Evolutionary conservation across 2,797 vertebrate genomes (phyloP).

Genomic region (Hippocampus kuda): DNA sequence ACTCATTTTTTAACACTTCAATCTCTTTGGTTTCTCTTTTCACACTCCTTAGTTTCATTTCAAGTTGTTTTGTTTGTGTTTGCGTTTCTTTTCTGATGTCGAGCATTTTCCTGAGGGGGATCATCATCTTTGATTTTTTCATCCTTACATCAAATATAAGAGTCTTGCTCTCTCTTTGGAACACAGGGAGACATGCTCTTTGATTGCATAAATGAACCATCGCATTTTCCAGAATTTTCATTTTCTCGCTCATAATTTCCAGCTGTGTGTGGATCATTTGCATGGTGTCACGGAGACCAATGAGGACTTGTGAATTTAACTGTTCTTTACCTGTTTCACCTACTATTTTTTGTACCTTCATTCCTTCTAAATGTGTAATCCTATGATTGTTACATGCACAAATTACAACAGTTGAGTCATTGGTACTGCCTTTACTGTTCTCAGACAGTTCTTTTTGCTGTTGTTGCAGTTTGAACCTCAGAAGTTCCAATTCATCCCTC

Average conservation of each 20-base stretch:
- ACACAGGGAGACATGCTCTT: neutral
- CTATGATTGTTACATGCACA: neutral
- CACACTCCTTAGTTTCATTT: conserved; percentile 23
- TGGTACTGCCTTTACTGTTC: conserved; percentile 8
- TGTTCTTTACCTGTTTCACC: neutral
- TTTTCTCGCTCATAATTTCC: conserved; percentile 21
- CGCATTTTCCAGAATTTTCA: conserved; percentile 15
- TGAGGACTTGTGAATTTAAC: neutral
- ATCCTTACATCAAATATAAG: conserved; percentile 13
- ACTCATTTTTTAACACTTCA: conserved; percentile 46
- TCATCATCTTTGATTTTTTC: conserved; percentile 6
- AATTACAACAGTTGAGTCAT: conserved; percentile 1
- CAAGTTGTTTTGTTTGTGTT: conserved; percentile 37
- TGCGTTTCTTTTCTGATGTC: conserved; percentile 13
- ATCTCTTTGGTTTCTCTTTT: conserved; percentile 49
- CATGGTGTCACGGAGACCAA: conserved; percentile 18
- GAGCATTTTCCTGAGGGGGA: conserved; percentile 15
- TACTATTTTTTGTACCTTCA: neutral
- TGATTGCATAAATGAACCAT: conserved; percentile 18
- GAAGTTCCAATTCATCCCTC: conserved; percentile 43
- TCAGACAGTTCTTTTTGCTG: conserved; percentile 29
- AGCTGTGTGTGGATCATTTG: conserved; percentile 15
- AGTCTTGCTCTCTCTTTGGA: conserved; percentile 14
- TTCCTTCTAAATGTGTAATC: neutral
- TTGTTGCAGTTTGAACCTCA: conserved; percentile 34